These are phyloP conservation scores for Trachurus trachurus DNA, from an alignment of 2,797 vertebrate genomes.

Conservation along the genomic window DNA sequence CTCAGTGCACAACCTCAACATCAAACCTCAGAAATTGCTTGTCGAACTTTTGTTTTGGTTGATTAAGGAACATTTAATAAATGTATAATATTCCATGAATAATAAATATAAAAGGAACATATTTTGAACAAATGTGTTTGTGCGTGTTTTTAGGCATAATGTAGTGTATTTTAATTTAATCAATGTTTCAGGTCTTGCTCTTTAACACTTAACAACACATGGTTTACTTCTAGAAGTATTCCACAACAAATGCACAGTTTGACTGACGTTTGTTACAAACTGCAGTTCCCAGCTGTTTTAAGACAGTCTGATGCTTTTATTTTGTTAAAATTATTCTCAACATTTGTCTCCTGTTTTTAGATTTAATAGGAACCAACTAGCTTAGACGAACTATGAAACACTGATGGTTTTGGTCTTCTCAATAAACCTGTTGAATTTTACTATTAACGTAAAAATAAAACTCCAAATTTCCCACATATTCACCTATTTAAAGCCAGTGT, in stretches of 20 bases:
- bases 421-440: too few species aligned
- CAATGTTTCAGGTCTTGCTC: background rate
- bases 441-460: too few species aligned
- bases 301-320: too few species aligned
- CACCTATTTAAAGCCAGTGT: too few species aligned
- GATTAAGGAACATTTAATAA: background rate
- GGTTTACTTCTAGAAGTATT: background rate
- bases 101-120: background rate
- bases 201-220: background rate
- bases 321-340: background rate
- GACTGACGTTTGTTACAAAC: too few species aligned
- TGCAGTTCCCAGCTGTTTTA: too few species aligned
- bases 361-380: background rate
- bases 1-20: constrained; percentile 17
- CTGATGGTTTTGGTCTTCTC: too few species aligned
- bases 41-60: background rate
- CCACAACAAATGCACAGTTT: background rate
- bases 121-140: background rate
- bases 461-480: too few species aligned
- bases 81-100: background rate
- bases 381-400: too few species aligned
- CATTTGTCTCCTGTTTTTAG: background rate
- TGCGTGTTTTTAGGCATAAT: too few species aligned
- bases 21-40: background rate
- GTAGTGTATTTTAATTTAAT: background rate